These are phyloP conservation scores for Rallus limicola DNA, from an alignment of 2,113 vertebrate genomes.

Conservation along the genomic window DNA sequence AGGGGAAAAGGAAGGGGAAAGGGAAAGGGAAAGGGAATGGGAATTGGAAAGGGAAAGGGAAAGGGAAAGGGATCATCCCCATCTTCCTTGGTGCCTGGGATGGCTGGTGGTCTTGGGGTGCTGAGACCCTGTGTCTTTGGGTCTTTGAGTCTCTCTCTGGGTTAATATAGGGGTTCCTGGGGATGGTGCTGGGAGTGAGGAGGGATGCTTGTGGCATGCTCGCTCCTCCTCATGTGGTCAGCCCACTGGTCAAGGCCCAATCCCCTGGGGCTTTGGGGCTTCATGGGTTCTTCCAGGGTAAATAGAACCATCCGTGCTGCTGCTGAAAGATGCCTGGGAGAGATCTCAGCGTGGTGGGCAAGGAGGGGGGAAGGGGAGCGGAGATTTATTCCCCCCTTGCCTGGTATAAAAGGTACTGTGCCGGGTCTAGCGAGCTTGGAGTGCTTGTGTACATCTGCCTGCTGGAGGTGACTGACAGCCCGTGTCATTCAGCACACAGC, in stretches of 20 bases:
- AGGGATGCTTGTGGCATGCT: background rate
- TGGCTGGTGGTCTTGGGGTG: accelerated
- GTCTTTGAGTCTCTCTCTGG: too few species aligned
- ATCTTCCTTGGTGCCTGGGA: accelerated
- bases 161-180: background rate
- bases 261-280: background rate
- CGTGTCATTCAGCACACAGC: constrained; percentile 65
- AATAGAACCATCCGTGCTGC: background rate
- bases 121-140: background rate
- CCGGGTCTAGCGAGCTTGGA: constrained; percentile 50
- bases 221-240: background rate
- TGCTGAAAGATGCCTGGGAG: constrained; percentile 39
- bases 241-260: background rate
- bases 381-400: constrained; percentile 59
- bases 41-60: too few species aligned
- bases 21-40: too few species aligned
- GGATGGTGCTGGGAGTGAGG: background rate
- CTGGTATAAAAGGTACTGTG: constrained; percentile 40
- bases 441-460: constrained; percentile 70
- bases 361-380: background rate
- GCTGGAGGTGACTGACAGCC: constrained; percentile 68
- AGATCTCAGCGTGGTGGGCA: background rate
- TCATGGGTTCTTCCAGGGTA: background rate
- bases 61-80: too few species aligned
- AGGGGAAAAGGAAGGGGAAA: too few species aligned